Percentiles rank a stretch among this genome's conserved stretches.
phyloP scores from a whole-genome alignment of 35 echinoderm and acorn worm species.

The Patiria miniata region DNA sequence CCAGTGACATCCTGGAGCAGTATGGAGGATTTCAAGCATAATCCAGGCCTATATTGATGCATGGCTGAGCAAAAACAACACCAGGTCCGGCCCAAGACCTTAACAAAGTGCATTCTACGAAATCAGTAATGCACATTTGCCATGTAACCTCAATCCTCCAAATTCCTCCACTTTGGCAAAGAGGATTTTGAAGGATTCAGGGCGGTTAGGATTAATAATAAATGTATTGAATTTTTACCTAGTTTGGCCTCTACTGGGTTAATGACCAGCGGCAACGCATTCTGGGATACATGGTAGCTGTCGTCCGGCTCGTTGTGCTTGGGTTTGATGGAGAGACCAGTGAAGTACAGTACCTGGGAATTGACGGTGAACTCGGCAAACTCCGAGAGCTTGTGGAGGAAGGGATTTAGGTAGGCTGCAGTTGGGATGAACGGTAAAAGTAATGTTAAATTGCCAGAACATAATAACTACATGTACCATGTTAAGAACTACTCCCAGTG shows the following conservation, averaged over 20 bases:
- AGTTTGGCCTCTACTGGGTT: conserved; percentile 86
- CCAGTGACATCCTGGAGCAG: too few relatives aligned
- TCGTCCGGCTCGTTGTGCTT: conserved; percentile 32
- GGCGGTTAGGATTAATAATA: too few relatives aligned
- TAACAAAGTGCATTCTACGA: too few relatives aligned
- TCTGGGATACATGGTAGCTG: conserved; percentile 51
- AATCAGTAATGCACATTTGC: too few relatives aligned
- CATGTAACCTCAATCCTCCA: too few relatives aligned
- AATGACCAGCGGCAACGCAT: conserved; percentile 65
- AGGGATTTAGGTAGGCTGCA: conserved; percentile 82
- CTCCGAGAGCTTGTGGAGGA: conserved; percentile 67
- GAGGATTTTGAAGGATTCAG: too few relatives aligned
- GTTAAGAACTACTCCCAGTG: not conserved
- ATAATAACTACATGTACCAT: not conserved
- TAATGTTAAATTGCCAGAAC: not conserved
- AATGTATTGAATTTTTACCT: conserved; percentile 49
- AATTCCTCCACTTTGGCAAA: too few relatives aligned
- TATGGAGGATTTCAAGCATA: too few relatives aligned
- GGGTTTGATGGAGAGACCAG: conserved; percentile 66
- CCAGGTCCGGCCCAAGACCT: too few relatives aligned
- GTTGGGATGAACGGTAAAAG: conserved; percentile 10
- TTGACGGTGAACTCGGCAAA: conserved; percentile 88
- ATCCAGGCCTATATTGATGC: too few relatives aligned
- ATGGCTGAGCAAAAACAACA: too few relatives aligned
- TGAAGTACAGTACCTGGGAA: conserved; percentile 94